Evolutionary conservation across 2,888 invertebrate genomes (phyloP), one percentile per base, ranked within the genome.

Genomic region (Omphaloscelis lunosa): DNA sequence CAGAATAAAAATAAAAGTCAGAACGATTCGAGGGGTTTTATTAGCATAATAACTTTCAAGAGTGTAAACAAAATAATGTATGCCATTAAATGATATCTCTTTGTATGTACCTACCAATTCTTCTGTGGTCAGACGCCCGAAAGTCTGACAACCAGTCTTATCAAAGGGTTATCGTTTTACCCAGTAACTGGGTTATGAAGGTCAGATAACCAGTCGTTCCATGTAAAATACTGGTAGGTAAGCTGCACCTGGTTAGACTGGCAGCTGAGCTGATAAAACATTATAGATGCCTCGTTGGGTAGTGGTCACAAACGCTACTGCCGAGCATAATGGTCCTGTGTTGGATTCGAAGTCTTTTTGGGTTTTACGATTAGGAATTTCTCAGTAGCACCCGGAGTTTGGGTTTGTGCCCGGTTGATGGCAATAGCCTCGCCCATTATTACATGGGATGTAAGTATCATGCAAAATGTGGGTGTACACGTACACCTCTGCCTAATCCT

Each of bases 11-110:
- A 68, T 63, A 72, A 81, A 71, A 63, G 27, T 74, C 15, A 66
- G 29, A 41, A 82, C 17, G 29, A 69, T 34, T 53, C 27, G 34
- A 29, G 29, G n/a, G 59, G 2, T 58, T 68, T 68, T 77, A 68
- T 58, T 41, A 11, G 17, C 6, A 23, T 66, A 7, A 61, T 69
- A 76, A 82, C 23, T 79, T 66, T 66, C 29, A 63, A 67, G 39
- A 62, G n/a, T 41, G 62, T 79, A 51, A 76, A 63, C 62, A 82
- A 51, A 75, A 29, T 8, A 34, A 34, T 59, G 41, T 8, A 5
- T 23, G 20, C 11, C 20, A 65, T 75, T 27, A 75, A 4, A 8
- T 29, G n/a, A 17, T 58, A 39, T 17, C 5, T 59, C 17, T 29
- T 53, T 67, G 23, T 67, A 29, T 23, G 20, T 29, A 27, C 58